Conservation (phyloP, 1,140 invertebrate species). For the Trichoplusia ni region DNA sequence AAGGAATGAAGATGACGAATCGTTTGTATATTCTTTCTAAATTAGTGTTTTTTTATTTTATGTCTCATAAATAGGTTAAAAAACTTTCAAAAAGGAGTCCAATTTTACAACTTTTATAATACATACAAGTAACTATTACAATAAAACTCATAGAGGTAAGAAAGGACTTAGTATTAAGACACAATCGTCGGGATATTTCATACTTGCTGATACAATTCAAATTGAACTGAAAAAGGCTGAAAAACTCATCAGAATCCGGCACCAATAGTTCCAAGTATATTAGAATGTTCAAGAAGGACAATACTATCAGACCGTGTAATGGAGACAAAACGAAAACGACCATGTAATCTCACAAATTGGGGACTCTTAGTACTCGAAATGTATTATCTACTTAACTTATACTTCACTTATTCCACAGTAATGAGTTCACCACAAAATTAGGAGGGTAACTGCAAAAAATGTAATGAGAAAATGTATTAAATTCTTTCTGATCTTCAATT, state of each 20-base stretch:
- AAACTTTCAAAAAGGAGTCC: too few species aligned
- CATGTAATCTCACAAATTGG: slow-evolving; percentile 32
- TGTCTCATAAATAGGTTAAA: too few species aligned
- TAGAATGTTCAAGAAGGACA: slow-evolving; percentile 12
- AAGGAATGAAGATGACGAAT: too few species aligned
- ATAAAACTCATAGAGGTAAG: too few species aligned
- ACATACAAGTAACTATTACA: too few species aligned
- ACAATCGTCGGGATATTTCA: too few species aligned
- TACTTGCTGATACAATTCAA: too few species aligned
- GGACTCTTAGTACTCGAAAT: slow-evolving; percentile 7
- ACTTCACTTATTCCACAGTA: slow-evolving; percentile 21
- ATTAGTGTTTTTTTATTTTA: too few species aligned
- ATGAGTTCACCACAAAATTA: slow-evolving; percentile 30
- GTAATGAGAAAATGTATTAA: slow-evolving; percentile 33
- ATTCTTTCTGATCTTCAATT: slow-evolving; percentile 17
- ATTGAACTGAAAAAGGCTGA: too few species aligned
- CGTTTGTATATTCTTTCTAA: too few species aligned
- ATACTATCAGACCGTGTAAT: slow-evolving; percentile 20
- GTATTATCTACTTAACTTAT: slow-evolving; percentile 31
- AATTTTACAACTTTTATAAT: too few species aligned
- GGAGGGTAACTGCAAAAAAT: slow-evolving; percentile 17
- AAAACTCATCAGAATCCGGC: neutral
- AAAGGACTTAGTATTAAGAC: too few species aligned
- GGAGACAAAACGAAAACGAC: slow-evolving; percentile 26
- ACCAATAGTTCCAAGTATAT: neutral